These are phyloP conservation scores for Agrilus cyanescens DNA, from an alignment of 2,888 invertebrate genomes.

Conservation along the genomic window DNA sequence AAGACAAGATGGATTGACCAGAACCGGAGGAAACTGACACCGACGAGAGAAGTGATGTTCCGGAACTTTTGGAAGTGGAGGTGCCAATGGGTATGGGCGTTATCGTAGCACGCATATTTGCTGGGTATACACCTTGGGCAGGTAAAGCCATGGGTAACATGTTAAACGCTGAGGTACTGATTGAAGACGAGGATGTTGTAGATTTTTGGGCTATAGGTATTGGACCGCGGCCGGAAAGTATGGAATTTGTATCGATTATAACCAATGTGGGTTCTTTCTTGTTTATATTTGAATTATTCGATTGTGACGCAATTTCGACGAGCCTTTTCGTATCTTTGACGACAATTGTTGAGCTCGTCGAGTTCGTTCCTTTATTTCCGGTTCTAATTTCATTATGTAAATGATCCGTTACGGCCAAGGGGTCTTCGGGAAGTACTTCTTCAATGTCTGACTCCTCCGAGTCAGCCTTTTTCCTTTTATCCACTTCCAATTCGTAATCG, in stretches of 20 bases:
- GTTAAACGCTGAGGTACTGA: slow-evolving; percentile 31
- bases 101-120: slow-evolving; percentile 46
- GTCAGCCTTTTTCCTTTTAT: slow-evolving; percentile 11
- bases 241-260: slow-evolving; percentile 68
- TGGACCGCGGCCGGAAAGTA: slow-evolving; percentile 49
- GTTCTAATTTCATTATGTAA: neutral
- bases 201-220: slow-evolving; percentile 38
- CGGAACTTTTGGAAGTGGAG: slow-evolving; percentile 5
- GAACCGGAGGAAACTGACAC: slow-evolving; percentile 18
- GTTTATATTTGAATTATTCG: slow-evolving; percentile 33
- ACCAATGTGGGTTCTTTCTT: slow-evolving; percentile 66
- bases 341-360: slow-evolving; percentile 39
- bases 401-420: slow-evolving; percentile 37
- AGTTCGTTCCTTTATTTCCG: slow-evolving; percentile 6
- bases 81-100: slow-evolving; percentile 39
- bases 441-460: slow-evolving; percentile 49
- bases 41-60: slow-evolving; percentile 18
- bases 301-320: slow-evolving; percentile 56
- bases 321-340: slow-evolving; percentile 61
- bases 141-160: slow-evolving; percentile 42
- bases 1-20: slow-evolving; percentile 4
- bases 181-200: slow-evolving; percentile 20
- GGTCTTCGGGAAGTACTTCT: slow-evolving; percentile 49
- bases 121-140: slow-evolving; percentile 53
- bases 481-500: slow-evolving; percentile 12